Conservation (phyloP, 2,797 vertebrate genomes). For the Enteromius afrohamiltoni region DNA sequence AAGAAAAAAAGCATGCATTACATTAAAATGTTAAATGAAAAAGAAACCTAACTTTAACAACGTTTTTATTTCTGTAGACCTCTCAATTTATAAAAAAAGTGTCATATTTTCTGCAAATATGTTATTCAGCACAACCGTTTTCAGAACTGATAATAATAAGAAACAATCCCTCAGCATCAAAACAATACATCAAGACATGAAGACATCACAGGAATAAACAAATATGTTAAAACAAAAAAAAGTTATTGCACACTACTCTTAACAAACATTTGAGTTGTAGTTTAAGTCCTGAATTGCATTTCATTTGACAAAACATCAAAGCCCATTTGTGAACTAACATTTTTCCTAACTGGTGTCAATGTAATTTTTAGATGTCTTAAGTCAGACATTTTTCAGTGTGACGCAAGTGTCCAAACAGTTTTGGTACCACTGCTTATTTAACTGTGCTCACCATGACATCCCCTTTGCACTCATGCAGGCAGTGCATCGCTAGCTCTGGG, state of each 20-base stretch:
- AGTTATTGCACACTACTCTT: too few species aligned
- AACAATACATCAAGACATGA: not conserved
- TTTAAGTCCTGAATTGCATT: not conserved
- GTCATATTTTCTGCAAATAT: not conserved
- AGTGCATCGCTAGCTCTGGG: conserved; percentile 92
- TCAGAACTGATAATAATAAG: not conserved
- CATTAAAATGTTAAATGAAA: not conserved
- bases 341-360: not conserved
- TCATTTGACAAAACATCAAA: conserved; percentile 17
- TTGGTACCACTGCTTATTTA: not conserved
- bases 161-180: not conserved
- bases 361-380: not conserved
- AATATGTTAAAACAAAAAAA: not conserved
- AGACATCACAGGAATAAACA: not conserved
- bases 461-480: conserved; percentile 88
- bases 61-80: not conserved
- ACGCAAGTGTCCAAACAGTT: not conserved
- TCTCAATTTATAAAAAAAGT: not conserved
- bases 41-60: not conserved
- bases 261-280: not conserved
- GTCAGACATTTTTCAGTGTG: not conserved
- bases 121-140: not conserved
- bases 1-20: not conserved
- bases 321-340: conserved; percentile 52
- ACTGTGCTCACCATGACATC: conserved; percentile 91